phyloP scores from a whole-genome alignment of 2,797 vertebrate genomes.

The Merluccius polli region DNA sequence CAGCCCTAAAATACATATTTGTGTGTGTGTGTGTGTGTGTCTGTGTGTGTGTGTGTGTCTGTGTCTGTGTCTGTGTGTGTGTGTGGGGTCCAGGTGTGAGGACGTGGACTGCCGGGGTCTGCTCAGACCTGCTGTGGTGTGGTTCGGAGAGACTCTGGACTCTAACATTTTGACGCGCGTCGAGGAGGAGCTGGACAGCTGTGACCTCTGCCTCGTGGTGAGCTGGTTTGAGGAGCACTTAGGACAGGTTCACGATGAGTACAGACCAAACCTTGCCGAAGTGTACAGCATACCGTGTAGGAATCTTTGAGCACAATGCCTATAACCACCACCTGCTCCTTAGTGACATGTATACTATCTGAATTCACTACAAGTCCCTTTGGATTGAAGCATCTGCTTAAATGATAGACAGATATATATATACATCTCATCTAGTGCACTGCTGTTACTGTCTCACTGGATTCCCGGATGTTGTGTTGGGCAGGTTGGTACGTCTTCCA shows the following conservation, averaged over 20 bases:
- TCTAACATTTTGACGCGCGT: constrained; percentile 75
- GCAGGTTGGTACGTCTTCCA: constrained; percentile 91
- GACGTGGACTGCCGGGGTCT: constrained; percentile 78
- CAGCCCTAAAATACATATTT: too few relatives aligned
- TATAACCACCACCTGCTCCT: background rate
- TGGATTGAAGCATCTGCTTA: background rate
- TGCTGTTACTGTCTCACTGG: background rate
- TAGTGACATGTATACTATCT: background rate
- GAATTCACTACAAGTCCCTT: background rate
- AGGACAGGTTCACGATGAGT: too few relatives aligned
- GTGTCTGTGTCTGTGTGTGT: constrained; percentile 28
- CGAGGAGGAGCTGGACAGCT: constrained; percentile 83
- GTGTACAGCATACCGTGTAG: background rate
- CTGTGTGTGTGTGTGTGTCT: constrained; percentile 18
- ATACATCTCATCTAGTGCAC: background rate
- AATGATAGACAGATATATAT: background rate
- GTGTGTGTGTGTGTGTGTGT: constrained; percentile 12
- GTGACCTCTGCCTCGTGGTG: constrained; percentile 94
- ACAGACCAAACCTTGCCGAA: too few relatives aligned
- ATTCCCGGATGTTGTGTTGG: background rate
- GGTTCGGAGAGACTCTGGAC: constrained; percentile 94
- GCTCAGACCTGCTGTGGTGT: constrained; percentile 90
- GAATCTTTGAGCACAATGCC: background rate
- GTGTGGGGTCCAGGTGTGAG: constrained; percentile 77
- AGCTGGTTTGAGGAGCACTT: constrained; percentile 35